Conservation (phyloP, 2,888 invertebrate species). For the Trichopria drosophilae region DNA sequence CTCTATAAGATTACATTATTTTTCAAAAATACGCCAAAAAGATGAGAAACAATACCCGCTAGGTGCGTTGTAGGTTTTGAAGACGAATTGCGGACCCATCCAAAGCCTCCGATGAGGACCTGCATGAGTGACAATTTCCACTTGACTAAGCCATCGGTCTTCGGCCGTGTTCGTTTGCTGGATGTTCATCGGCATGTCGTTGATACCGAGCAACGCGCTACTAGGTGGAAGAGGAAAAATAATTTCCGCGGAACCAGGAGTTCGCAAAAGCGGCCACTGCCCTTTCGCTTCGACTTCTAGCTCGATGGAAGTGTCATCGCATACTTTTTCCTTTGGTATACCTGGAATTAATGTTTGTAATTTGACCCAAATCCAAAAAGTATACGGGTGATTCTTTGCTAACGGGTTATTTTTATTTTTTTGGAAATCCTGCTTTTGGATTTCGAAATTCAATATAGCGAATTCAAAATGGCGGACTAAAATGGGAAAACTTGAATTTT, state of each 20-base stretch:
- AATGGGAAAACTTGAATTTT: no score
- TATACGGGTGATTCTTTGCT: no score
- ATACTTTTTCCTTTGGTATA: constrained; percentile 80
- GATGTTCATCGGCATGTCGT: constrained; percentile 44
- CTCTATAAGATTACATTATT: constrained; percentile 1
- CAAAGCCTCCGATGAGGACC: constrained; percentile 94
- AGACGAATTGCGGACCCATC: constrained; percentile 99
- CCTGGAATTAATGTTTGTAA: constrained; percentile 57
- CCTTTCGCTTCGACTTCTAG: constrained; percentile 82
- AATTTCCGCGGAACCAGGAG: constrained; percentile 68
- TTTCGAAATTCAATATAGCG: background rate
- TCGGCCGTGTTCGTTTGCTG: constrained; percentile 57
- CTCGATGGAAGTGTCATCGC: constrained; percentile 85
- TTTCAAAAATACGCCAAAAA: background rate
- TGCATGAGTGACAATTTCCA: constrained; percentile 95
- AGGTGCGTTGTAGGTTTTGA: constrained; percentile 84
- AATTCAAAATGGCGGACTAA: no score
- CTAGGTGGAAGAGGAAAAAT: constrained; percentile 75
- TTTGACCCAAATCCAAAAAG: no score
- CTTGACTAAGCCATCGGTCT: constrained; percentile 93
- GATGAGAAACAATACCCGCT: constrained; percentile 64
- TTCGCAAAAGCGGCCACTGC: constrained; percentile 84
- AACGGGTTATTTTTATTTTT: no score
- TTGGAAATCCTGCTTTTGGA: no score
- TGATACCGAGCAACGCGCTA: constrained; percentile 65